Percentiles rank a stretch among this genome's conserved stretches.
These are phyloP conservation scores for Sebastes hopkinsi DNA, from an alignment of 2,797 vertebrate genomes.

Conservation along the genomic window DNA sequence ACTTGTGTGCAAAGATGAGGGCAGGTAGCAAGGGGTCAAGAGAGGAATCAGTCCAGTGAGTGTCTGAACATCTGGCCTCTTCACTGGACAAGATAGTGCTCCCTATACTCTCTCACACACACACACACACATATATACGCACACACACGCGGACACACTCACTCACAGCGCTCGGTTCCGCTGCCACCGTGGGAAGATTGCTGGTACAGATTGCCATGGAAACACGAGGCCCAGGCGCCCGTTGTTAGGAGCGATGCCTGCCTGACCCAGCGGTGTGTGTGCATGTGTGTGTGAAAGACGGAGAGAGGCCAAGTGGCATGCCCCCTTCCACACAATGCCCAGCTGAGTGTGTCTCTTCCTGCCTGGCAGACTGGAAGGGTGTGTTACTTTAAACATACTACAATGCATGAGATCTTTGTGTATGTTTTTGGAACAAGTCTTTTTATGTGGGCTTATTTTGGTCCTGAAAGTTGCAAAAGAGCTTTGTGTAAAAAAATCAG, in stretches of 20 bases:
- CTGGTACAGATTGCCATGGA: constrained; percentile 77
- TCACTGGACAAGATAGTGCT: constrained; percentile 69
- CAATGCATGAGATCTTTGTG: constrained; percentile 60
- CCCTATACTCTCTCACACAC: background rate
- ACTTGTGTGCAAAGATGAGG: constrained; percentile 25
- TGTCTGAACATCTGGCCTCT: constrained; percentile 81
- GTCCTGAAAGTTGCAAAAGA: background rate
- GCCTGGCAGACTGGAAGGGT: constrained; percentile 77
- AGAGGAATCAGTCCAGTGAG: constrained; percentile 74
- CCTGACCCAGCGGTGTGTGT: constrained; percentile 72
- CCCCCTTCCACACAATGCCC: constrained; percentile 77
- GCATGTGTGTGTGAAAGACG: constrained; percentile 66
- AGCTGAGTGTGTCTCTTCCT: constrained; percentile 77
- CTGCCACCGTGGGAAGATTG: constrained; percentile 83
- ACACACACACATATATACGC: background rate
- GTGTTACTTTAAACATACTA: constrained; percentile 73
- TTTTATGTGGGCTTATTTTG: background rate
- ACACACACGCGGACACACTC: constrained; percentile 13
- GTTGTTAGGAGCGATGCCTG: constrained; percentile 73
- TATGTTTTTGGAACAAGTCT: constrained; percentile 26
- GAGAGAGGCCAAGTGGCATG: constrained; percentile 73
- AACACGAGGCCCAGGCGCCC: constrained; percentile 76
- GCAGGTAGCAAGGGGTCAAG: constrained; percentile 72
- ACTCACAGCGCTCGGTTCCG: constrained; percentile 46
- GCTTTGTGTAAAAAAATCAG: constrained; percentile 7